Percentiles rank a stretch among this genome's conserved stretches.
phyloP scores from a whole-genome alignment of 2,888 invertebrate species.

The Phortica magna region DNA sequence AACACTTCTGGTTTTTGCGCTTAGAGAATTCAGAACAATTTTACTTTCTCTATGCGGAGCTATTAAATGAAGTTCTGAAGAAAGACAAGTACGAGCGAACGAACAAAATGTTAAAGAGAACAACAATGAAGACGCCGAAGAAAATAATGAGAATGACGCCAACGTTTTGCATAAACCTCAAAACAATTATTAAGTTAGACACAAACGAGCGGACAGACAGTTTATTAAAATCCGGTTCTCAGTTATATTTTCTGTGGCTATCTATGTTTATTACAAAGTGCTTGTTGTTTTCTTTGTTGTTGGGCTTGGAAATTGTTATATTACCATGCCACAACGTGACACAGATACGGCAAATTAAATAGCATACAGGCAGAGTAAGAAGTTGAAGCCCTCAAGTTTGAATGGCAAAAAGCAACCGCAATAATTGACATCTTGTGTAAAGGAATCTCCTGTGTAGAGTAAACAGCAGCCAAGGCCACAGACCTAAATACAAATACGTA shows the following conservation, averaged over 20 bases:
- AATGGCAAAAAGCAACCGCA: neutral
- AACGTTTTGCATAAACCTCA: conserved; percentile 17
- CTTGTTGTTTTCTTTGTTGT: neutral
- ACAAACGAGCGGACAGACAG: neutral
- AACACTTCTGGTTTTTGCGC: conserved; percentile 31
- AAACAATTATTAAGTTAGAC: conserved; percentile 11
- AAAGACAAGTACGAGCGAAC: neutral
- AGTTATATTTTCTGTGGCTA: neutral
- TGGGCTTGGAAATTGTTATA: conserved; percentile 15
- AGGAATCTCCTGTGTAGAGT: neutral
- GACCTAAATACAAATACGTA: neutral
- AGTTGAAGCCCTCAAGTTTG: neutral
- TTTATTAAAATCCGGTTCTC: conserved; percentile 25
- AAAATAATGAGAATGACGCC: neutral
- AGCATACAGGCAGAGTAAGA: neutral
- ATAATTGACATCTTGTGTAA: conserved; percentile 1
- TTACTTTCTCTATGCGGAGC: conserved; percentile 5
- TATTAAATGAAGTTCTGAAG: neutral
- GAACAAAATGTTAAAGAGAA: neutral
- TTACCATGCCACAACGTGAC: conserved; percentile 13
- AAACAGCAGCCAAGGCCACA: conserved; percentile 7
- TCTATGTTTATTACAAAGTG: conserved; percentile 12
- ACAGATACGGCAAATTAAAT: neutral
- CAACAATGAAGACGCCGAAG: neutral
- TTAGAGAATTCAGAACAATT: conserved; percentile 13